A percentile compares a stretch with the other conserved stretches of the same genome.
These are phyloP conservation scores for Eutrigla gurnardus DNA, from an alignment of 2,797 vertebrate species.

Conservation along the genomic window DNA sequence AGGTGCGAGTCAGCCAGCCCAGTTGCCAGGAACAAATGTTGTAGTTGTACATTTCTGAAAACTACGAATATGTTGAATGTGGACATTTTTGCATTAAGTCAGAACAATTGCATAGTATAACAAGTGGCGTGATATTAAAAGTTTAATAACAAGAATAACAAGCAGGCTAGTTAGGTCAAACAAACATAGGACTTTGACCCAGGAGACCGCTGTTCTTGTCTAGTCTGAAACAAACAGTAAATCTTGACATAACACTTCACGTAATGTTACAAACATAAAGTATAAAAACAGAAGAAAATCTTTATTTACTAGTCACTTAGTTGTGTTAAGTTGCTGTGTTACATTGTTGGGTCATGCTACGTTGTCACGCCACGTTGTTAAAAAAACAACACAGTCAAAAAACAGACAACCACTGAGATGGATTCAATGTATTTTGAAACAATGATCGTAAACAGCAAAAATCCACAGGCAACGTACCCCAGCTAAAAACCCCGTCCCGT, in stretches of 20 bases:
- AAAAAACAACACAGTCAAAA: constrained; percentile 34
- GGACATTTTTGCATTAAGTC: no score
- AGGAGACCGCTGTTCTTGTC: background rate
- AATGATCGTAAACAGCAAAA: constrained; percentile 6
- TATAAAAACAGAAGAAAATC: background rate
- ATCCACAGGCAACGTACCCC: background rate
- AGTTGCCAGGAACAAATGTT: background rate
- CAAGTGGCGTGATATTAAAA: background rate
- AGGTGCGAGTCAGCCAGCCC: constrained; percentile 8
- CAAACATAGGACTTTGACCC: background rate
- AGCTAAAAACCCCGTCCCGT: constrained; percentile 17
- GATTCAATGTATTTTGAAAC: background rate
- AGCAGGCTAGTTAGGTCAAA: background rate
- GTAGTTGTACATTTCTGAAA: no score
- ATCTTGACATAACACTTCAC: background rate
- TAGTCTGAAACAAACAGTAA: background rate
- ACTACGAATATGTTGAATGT: no score
- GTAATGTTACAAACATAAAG: background rate
- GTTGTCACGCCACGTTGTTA: background rate
- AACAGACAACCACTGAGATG: constrained; percentile 7
- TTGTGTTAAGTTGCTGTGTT: background rate
- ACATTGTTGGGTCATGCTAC: background rate
- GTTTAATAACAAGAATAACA: no score
- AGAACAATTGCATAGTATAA: background rate
- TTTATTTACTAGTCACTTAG: background rate